Percentiles rank a stretch among this genome's conserved stretches.
phyloP scores from a whole-genome alignment of 64 coral and sea anemone genomes.

The Platygyra sinensis region DNA sequence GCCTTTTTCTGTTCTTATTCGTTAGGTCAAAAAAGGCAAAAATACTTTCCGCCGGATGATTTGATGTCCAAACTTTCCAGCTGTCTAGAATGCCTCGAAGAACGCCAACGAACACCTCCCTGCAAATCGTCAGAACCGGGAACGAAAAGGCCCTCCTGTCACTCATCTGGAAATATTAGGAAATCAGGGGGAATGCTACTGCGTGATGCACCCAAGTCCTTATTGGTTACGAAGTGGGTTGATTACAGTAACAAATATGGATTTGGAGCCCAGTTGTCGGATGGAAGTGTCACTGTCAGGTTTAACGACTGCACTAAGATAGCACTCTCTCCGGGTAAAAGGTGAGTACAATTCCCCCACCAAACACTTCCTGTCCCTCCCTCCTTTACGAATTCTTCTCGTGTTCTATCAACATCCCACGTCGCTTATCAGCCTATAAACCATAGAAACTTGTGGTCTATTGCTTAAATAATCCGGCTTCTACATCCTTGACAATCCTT shows the following conservation, averaged over 20 bases:
- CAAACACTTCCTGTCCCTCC: too few species aligned
- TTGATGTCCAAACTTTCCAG: constrained; percentile 68
- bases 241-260: constrained; percentile 99
- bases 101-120: background rate
- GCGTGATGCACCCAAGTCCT: constrained; percentile 17
- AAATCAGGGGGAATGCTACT: constrained; percentile 14
- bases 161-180: background rate
- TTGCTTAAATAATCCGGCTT: too few species aligned
- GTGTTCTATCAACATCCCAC: too few species aligned
- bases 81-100: constrained; percentile 51
- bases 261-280: constrained; percentile 93
- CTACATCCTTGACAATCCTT: too few species aligned
- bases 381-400: too few species aligned
- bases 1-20: background rate
- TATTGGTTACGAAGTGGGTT: constrained; percentile 89
- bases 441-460: too few species aligned
- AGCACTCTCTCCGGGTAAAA: constrained; percentile 74
- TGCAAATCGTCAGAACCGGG: constrained; percentile 5
- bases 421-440: too few species aligned
- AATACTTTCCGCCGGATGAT: constrained; percentile 64
- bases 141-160: background rate
- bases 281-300: constrained; percentile 89
- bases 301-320: constrained; percentile 98
- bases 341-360: constrained; percentile 15
- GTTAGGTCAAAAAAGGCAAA: constrained; percentile 25